Evolutionary conservation across 35 echinoderm and acorn worm genomes (phyloP).

Genomic region (Acanthaster planci): DNA sequence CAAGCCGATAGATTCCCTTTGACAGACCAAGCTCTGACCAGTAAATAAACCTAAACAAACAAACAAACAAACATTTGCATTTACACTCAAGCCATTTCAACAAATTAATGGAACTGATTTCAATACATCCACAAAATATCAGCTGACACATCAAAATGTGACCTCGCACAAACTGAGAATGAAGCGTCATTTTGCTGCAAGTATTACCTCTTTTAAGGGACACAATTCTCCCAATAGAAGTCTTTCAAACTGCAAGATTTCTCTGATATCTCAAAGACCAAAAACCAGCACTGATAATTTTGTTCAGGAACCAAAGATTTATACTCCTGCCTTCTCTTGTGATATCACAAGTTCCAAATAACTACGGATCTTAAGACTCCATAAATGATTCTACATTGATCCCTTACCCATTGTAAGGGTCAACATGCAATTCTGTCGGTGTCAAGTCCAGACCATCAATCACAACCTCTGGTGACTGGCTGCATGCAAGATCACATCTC

Average conservation of each 20-base stretch:
- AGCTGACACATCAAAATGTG: too few species aligned
- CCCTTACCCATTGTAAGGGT: slow-evolving; percentile 83
- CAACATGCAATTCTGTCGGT: slow-evolving; percentile 69
- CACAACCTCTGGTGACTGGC: slow-evolving; percentile 37
- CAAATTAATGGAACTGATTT: neutral
- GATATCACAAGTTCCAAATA: too few species aligned
- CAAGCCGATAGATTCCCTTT: slow-evolving; percentile 67
- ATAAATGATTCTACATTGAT: neutral
- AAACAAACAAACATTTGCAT: neutral
- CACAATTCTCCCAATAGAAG: too few species aligned
- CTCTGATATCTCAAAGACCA: too few species aligned
- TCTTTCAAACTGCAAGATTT: too few species aligned
- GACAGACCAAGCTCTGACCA: slow-evolving; percentile 51
- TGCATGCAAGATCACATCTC: slow-evolving; percentile 26
- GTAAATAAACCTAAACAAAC: slow-evolving; percentile 71
- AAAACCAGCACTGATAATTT: too few species aligned
- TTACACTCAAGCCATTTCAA: neutral
- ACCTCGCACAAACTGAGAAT: neutral
- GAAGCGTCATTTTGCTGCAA: too few species aligned
- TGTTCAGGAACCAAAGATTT: too few species aligned
- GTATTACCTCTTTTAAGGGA: too few species aligned
- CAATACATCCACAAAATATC: neutral
- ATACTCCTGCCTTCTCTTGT: too few species aligned
- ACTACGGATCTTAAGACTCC: too few species aligned
- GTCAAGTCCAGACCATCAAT: slow-evolving; percentile 33